Base-by-base conservation (phyloP, 64 coral and sea anemone species). In the Catalaphyllia jardinei region DNA sequence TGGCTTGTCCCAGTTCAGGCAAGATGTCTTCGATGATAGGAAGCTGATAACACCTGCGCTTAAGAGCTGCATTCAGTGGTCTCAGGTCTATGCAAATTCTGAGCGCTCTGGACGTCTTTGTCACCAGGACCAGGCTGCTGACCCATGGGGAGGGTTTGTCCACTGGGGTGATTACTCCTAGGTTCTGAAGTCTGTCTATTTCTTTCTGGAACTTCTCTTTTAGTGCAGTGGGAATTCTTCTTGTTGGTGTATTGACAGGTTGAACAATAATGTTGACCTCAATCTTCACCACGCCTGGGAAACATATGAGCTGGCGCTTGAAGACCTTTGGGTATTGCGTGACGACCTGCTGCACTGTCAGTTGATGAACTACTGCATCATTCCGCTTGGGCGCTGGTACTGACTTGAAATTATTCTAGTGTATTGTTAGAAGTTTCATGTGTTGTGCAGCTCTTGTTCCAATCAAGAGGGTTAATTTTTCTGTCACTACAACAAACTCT, bases 401-500 rank as follows among this genome's bases (percentile, higher is more conserved):
- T 39, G 38, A 39, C 38, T 39, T 39, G 38, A 39, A 39, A 39
- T 39, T 39, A 39, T 39, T 39, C 10, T 27, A 29, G 33, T 74
- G 38, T 18, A 91, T 30, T 84, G 16, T 65, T 29, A 78, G 75
- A 13, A 92, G 49, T 31, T 87, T 78, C 83, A 87, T 92, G 25
- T 79, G 83, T 87, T 87, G 15, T 39, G 38, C 38, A 39, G 38
- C 38, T 39, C 38, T 39, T 39, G 38, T 4, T 39, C 38, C 38
- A 39, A 92, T 72, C 52, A 92, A 60, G 11, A 39, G 91, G 30
- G 62, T 87, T 62, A 92, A 52, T 30, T 78, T 55, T 79, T 79
- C 74, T 29, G 31, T 79, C 25, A 92, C 90, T 17, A 87, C 62
- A 12, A 87, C 20, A 25, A 92, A 92, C 59, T 92, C 82, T 12